Base-by-base conservation (phyloP, 2,113 vertebrate species). In the Cynocephalus volans region DNA sequence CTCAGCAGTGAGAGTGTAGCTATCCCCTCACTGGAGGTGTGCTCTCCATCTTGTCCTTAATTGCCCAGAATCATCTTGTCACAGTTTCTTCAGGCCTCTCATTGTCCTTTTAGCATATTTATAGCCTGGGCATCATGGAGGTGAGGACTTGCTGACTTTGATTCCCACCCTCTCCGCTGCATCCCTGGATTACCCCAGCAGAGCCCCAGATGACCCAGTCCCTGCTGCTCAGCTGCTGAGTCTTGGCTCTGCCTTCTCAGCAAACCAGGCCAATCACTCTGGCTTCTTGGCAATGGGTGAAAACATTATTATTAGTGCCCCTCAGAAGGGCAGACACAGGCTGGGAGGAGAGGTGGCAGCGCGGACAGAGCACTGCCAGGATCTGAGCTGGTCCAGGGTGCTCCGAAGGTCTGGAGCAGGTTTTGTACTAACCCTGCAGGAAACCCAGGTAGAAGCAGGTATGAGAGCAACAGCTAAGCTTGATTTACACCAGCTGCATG, bases 1-100 rank as follows among this genome's bases (percentile, higher is more conserved):
- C 92, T 97, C 26, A 23, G 75, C 76, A 52, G 54, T 84, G 65
- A 76, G 65, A 65, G 83, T 81, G 97, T 95, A 93, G 89, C 0
- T 21, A 76, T 58, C n/a, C 65, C 62, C 0, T 85, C 58, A 28
- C 41, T 0, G 6, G 60, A 69, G 93, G 90, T 11, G 6, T 52
- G 72, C 45, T 12, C 62, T 89, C 92, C 67, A 12, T 54, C 80
- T 92, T 69, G 28, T 24, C 21, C 96, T 92, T 97, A 95, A 97
- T 96, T 91, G 91, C 97, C 96, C 54, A 8, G 91, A 75, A 90
- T 60, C 64, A 83, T 60, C 94, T 70, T 70, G 77, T 95, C 94
- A 80, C 54, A 4, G 26, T 81, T 95, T 48, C 82, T 93, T 48
- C 50, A 60, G 91, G 80, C n/a, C 75, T 97, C 83, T 97, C 88